A percentile compares a stretch with the other conserved stretches of the same genome.
Conservation (phyloP, 2,888 invertebrate species). For the Lasiommata megera region DNA sequence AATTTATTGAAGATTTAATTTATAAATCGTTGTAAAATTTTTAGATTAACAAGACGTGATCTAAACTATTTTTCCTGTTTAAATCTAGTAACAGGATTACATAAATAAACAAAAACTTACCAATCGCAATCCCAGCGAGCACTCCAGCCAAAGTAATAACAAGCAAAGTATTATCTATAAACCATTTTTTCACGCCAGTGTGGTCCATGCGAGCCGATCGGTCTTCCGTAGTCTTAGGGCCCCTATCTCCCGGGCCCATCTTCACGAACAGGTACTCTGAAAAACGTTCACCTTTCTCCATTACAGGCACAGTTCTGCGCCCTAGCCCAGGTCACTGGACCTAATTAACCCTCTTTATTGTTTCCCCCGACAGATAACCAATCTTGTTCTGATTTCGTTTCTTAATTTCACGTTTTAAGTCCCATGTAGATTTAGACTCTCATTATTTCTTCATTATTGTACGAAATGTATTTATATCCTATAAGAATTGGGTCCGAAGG, state of each 20-base stretch:
- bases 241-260: conserved; percentile 85
- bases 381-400: conserved; percentile 12
- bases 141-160: conserved; percentile 91
- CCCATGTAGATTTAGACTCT: neutral
- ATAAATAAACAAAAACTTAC: conserved; percentile 69
- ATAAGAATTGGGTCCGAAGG: neutral
- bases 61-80: no score
- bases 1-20: no score
- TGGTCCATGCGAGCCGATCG: conserved; percentile 84
- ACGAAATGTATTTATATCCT: neutral
- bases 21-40: no score
- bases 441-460: neutral
- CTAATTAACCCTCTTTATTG: conserved; percentile 30
- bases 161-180: conserved; percentile 89
- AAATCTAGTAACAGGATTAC: neutral
- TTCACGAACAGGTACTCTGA: conserved; percentile 91
- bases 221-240: conserved; percentile 83
- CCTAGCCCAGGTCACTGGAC: conserved; percentile 46
- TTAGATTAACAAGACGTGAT: no score
- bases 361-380: conserved; percentile 20
- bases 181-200: conserved; percentile 85
- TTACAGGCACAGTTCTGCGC: conserved; percentile 58
- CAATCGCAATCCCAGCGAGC: conserved; percentile 86
- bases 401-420: conserved; percentile 6
- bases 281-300: conserved; percentile 85